Conservation (phyloP, 1,140 invertebrate species). For the Zophobas atratus region DNA sequence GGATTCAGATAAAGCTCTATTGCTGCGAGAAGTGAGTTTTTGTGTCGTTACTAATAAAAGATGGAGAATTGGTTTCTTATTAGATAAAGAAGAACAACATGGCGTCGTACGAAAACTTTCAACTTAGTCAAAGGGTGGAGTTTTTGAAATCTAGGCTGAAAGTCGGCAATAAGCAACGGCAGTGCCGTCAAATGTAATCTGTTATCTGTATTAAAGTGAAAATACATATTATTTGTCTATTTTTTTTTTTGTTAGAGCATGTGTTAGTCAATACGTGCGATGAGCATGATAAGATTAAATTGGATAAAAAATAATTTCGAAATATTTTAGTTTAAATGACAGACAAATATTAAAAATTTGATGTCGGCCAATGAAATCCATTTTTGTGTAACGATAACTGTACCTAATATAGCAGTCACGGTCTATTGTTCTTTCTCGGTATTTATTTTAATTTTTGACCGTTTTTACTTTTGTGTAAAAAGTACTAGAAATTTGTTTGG, state of each 20-base stretch:
- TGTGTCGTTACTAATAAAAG: not conserved
- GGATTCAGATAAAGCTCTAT: slow-evolving; percentile 52
- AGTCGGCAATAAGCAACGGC: not conserved
- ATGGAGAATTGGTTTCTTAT: slow-evolving; percentile 26
- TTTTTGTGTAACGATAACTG: too few relatives aligned
- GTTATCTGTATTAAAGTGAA: not conserved
- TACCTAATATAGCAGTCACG: too few relatives aligned
- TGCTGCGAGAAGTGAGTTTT: slow-evolving; percentile 56
- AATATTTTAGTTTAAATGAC: too few relatives aligned
- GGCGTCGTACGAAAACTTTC: slow-evolving; percentile 58
- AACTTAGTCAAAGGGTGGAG: slow-evolving; percentile 54
- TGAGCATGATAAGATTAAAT: not conserved
- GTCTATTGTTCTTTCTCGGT: too few relatives aligned
- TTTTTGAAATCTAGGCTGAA: slow-evolving; percentile 46
- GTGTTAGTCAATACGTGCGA: not conserved
- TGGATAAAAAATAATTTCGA: not conserved
- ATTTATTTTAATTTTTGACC: too few relatives aligned
- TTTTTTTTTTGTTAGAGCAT: too few relatives aligned
- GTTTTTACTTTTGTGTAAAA: too few relatives aligned
- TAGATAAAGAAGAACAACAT: slow-evolving; percentile 56
- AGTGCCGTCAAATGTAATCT: not conserved
- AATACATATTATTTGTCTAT: not conserved
- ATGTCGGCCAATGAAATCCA: too few relatives aligned
- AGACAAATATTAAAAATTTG: too few relatives aligned
- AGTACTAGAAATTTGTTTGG: too few relatives aligned